Evolutionary conservation across 2,113 vertebrate genomes (phyloP).

Genomic region (Halichoerus grypus): DNA sequence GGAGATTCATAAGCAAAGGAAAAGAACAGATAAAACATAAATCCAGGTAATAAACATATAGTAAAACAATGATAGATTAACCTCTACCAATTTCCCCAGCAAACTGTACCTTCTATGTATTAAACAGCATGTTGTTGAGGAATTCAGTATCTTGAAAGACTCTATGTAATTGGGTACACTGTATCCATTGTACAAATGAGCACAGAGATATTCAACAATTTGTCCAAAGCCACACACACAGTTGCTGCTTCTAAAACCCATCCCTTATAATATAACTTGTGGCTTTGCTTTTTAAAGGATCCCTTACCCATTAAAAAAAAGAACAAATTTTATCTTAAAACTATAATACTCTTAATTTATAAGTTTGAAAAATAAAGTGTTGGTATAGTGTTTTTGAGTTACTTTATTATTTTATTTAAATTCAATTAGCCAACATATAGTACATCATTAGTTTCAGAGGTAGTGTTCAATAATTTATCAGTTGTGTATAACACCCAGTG

Average conservation of each 20-base stretch:
- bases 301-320: constrained; percentile 19
- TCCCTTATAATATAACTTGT: background rate
- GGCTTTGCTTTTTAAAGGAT: background rate
- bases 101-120: background rate
- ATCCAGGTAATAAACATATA: background rate
- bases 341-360: background rate
- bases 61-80: background rate
- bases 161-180: background rate
- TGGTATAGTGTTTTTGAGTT: background rate
- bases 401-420: too few relatives aligned
- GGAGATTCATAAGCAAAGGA: background rate
- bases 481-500: too few relatives aligned
- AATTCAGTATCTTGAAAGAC: background rate
- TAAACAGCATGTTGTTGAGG: background rate
- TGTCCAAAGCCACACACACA: background rate
- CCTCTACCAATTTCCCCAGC: background rate
- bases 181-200: background rate
- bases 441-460: too few relatives aligned
- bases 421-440: too few relatives aligned
- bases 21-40: constrained; percentile 49
- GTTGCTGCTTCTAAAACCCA: background rate
- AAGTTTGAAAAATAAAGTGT: constrained; percentile 43
- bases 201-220: background rate
- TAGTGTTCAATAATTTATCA: too few relatives aligned
- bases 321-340: constrained; percentile 37